These are phyloP conservation scores for Alectura lathami DNA, from an alignment of 2,113 vertebrate genomes.

Conservation along the genomic window DNA sequence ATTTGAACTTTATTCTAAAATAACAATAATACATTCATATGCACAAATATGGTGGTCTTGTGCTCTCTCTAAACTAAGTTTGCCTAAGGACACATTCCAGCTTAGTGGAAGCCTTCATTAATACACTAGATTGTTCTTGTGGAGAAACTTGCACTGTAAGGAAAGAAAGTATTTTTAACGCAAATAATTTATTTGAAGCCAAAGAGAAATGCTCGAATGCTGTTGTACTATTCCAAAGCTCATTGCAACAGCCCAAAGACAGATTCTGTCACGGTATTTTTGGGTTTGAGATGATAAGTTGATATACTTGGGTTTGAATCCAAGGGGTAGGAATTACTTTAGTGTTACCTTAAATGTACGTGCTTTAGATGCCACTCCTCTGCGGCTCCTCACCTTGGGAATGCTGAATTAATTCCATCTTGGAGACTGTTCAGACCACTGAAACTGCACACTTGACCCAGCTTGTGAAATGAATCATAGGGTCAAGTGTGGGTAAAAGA, in stretches of 20 bases:
- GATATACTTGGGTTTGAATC: neutral
- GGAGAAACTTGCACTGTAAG: neutral
- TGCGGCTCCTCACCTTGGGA: constrained; percentile 65
- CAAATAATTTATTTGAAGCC: constrained; percentile 11
- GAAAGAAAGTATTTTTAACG: neutral
- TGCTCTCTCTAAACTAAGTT: neutral
- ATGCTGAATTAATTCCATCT: constrained; percentile 62
- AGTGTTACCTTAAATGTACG: constrained; percentile 55
- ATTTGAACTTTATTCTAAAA: neutral
- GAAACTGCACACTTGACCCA: constrained; percentile 71
- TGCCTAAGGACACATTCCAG: neutral
- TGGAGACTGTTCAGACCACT: constrained; percentile 66
- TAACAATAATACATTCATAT: neutral
- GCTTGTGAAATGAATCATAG: constrained; percentile 73
- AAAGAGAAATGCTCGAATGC: neutral
- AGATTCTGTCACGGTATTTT: neutral
- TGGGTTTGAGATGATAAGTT: constrained; percentile 8
- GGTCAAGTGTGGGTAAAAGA: constrained; percentile 72
- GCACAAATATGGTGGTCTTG: neutral
- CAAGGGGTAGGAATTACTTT: neutral
- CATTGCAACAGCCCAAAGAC: neutral
- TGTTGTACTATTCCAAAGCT: neutral
- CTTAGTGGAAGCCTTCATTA: neutral
- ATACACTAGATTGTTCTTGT: neutral
- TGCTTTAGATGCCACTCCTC: constrained; percentile 50